Percentiles rank a stretch among this genome's conserved stretches.
These are phyloP conservation scores for Asarcornis scutulata DNA, from an alignment of 2,113 vertebrate genomes.

Conservation along the genomic window DNA sequence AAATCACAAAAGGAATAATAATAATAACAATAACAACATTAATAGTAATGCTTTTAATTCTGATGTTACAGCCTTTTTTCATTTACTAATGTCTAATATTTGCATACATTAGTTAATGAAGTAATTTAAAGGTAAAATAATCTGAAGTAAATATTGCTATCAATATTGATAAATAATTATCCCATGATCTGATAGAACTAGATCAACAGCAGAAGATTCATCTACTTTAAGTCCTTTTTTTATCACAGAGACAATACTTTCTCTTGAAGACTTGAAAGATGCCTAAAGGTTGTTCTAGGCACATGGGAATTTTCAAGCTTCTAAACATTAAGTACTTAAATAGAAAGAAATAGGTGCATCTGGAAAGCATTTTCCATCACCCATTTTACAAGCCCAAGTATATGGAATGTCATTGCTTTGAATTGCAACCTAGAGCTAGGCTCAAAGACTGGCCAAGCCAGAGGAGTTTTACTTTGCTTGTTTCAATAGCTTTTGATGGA, in stretches of 20 bases:
- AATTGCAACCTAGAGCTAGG: background rate
- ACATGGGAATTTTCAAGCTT: background rate
- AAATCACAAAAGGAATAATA: background rate
- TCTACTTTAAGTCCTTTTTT: background rate
- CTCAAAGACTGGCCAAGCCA: background rate
- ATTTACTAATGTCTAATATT: background rate
- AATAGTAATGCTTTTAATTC: background rate
- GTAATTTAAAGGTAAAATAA: background rate
- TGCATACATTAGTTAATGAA: background rate
- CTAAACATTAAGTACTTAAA: background rate
- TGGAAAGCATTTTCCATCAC: background rate
- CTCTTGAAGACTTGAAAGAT: background rate
- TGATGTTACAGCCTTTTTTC: background rate
- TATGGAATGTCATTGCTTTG: fast-evolving
- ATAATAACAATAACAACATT: background rate
- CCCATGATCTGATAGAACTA: background rate
- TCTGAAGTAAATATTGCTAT: background rate
- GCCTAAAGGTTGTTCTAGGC: background rate
- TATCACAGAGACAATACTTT: background rate
- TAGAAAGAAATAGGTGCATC: background rate
- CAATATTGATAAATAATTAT: background rate
- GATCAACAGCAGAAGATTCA: background rate
- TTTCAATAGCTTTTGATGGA: background rate
- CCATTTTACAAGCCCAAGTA: background rate
- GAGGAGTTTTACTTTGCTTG: background rate